These are phyloP conservation scores for Drosophila macrospina DNA, from an alignment of 2,888 invertebrate genomes.

Conservation along the genomic window DNA sequence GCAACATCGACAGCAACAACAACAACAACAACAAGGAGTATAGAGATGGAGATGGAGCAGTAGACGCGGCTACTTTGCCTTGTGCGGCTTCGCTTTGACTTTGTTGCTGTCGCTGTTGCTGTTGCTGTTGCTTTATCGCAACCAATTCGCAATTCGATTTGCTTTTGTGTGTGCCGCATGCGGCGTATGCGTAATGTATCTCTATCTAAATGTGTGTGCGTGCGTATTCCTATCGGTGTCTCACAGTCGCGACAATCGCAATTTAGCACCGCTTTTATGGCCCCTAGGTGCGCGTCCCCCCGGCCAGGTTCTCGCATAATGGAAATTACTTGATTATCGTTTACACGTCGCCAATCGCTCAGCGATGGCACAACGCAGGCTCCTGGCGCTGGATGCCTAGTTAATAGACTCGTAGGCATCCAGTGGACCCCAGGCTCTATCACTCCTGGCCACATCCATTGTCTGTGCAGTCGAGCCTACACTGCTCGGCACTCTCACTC, in stretches of 20 bases:
- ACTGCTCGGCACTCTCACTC: slow-evolving; percentile 1
- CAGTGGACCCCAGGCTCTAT: neutral
- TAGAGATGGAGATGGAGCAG: neutral
- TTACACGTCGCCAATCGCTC: slow-evolving; percentile 80
- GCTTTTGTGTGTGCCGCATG: slow-evolving; percentile 72
- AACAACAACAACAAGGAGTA: neutral
- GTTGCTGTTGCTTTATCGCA: slow-evolving; percentile 65
- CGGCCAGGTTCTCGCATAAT: slow-evolving; percentile 61
- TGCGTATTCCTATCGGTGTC: slow-evolving; percentile 46
- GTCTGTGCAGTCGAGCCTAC: neutral
- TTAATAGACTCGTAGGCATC: slow-evolving; percentile 51
- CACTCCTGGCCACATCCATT: slow-evolving; percentile 30
- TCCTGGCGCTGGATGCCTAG: slow-evolving; percentile 20
- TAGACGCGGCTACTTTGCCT: slow-evolving; percentile 35
- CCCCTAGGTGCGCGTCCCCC: slow-evolving; percentile 57
- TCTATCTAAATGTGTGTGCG: slow-evolving; percentile 19
- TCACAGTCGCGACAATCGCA: slow-evolving; percentile 76
- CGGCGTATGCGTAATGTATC: slow-evolving; percentile 77
- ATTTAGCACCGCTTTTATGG: slow-evolving; percentile 73
- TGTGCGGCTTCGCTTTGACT: slow-evolving; percentile 49
- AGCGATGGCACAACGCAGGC: slow-evolving; percentile 21
- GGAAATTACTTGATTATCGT: slow-evolving; percentile 81
- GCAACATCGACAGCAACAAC: slow-evolving; percentile 15
- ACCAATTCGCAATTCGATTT: slow-evolving; percentile 79
- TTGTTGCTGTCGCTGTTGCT: slow-evolving; percentile 49